Conservation (phyloP, 2,888 invertebrate genomes). For the Drosophila mimetica region DNA sequence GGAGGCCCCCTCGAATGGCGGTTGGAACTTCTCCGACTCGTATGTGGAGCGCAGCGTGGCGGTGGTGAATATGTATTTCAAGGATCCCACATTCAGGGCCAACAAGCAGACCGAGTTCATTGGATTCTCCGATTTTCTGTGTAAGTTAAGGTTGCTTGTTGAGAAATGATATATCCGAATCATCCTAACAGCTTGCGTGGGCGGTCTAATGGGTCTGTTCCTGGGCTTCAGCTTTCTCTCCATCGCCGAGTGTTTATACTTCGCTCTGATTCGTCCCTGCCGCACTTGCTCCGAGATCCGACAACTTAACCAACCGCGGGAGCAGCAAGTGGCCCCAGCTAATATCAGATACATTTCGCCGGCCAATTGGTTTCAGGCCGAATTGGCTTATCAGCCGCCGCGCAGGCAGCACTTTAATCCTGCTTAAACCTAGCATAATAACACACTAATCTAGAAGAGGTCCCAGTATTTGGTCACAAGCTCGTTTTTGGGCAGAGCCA, state of each 20-base stretch:
- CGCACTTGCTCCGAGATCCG: constrained; percentile 58
- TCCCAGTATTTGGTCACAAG: constrained; percentile 89
- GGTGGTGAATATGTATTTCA: constrained; percentile 90
- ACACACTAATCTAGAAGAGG: constrained; percentile 66
- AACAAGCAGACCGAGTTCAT: constrained; percentile 91
- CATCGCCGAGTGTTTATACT: constrained; percentile 90
- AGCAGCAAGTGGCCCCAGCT: constrained; percentile 91
- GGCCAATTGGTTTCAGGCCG: constrained; percentile 48
- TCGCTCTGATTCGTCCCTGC: constrained; percentile 87
- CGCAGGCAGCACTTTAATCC: constrained; percentile 29
- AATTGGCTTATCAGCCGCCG: constrained; percentile 35
- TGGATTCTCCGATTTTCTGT: constrained; percentile 91
- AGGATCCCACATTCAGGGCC: constrained; percentile 89
- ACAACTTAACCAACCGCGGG: constrained; percentile 83
- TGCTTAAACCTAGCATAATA: constrained; percentile 25
- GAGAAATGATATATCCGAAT: neutral
- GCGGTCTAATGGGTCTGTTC: constrained; percentile 91
- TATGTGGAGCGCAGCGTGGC: constrained; percentile 87
- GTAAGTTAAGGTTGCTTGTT: constrained; percentile 87
- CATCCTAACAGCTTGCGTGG: constrained; percentile 89
- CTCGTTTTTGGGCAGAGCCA: constrained; percentile 87
- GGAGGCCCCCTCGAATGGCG: constrained; percentile 47
- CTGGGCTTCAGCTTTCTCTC: constrained; percentile 93
- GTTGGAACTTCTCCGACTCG: constrained; percentile 49
- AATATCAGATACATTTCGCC: constrained; percentile 73